phyloP scores from a whole-genome alignment of 2,113 vertebrate species.

The Strigops habroptila region DNA sequence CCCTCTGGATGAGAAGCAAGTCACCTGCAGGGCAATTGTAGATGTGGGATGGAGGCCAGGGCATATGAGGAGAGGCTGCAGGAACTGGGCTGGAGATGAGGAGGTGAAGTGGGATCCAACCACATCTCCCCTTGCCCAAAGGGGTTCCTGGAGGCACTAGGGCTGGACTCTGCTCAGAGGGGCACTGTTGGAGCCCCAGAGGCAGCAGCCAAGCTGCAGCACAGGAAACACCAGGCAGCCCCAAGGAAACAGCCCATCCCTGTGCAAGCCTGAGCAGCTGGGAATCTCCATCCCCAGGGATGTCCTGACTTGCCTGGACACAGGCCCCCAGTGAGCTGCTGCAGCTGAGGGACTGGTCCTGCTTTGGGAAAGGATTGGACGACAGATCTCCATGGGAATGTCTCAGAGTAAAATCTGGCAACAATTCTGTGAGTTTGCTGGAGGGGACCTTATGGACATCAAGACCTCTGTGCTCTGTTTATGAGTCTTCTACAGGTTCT shows the following conservation, averaged over 20 bases:
- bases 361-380: background rate
- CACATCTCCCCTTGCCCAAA: background rate
- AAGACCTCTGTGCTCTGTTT: background rate
- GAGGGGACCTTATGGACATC: background rate
- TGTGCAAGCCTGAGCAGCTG: accelerated
- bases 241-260: background rate
- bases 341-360: background rate
- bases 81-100: background rate
- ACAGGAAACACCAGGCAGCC: accelerated
- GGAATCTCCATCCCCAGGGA: no score
- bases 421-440: background rate
- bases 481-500: background rate
- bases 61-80: accelerated
- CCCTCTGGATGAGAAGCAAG: accelerated
- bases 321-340: background rate
- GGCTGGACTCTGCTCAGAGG: background rate
- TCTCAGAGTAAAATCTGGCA: background rate
- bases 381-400: background rate
- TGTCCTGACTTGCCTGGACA: accelerated
- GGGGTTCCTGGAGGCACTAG: accelerated
- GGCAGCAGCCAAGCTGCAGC: background rate
- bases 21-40: background rate
- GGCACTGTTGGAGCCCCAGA: background rate
- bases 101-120: background rate
- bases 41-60: background rate